Evolutionary conservation across 2,888 invertebrate genomes (phyloP).

Genomic region (Horisme vitalbata): DNA sequence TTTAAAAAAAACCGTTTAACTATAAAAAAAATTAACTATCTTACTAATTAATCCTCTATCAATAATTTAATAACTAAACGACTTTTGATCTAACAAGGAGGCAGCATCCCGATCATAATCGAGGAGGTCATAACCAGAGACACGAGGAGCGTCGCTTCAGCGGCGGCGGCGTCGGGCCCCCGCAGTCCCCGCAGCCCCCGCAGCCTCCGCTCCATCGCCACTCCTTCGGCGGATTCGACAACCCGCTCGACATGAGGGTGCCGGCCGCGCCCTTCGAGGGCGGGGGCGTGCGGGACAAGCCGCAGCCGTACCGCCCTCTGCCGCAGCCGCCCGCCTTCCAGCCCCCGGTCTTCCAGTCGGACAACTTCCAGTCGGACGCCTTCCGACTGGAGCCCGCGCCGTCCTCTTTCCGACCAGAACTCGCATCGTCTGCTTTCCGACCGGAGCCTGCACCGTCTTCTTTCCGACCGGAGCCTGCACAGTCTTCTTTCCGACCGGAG

Average conservation of each 20-base stretch:
- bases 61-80: neutral
- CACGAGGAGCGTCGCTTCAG: constrained; percentile 21
- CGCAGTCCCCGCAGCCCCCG: constrained; percentile 29
- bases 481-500: no score
- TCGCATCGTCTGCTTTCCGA: no score
- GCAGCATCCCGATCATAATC: constrained; percentile 9
- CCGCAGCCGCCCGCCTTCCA: constrained; percentile 64
- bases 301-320: constrained; percentile 45
- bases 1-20: no score
- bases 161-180: constrained; percentile 29
- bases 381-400: no score
- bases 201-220: constrained; percentile 42
- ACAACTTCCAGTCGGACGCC: no score
- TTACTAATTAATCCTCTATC: no score
- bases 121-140: constrained; percentile 3
- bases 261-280: constrained; percentile 38
- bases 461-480: no score
- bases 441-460: no score
- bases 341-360: no score
- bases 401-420: no score
- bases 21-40: no score
- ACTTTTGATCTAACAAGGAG: constrained; percentile 4
- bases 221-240: constrained; percentile 61
- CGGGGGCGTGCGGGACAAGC: constrained; percentile 19
- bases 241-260: constrained; percentile 66